Percentiles rank a stretch among this genome's conserved stretches.
phyloP scores from a whole-genome alignment of 2,797 vertebrate genomes.

The Cichlasoma orientale region DNA sequence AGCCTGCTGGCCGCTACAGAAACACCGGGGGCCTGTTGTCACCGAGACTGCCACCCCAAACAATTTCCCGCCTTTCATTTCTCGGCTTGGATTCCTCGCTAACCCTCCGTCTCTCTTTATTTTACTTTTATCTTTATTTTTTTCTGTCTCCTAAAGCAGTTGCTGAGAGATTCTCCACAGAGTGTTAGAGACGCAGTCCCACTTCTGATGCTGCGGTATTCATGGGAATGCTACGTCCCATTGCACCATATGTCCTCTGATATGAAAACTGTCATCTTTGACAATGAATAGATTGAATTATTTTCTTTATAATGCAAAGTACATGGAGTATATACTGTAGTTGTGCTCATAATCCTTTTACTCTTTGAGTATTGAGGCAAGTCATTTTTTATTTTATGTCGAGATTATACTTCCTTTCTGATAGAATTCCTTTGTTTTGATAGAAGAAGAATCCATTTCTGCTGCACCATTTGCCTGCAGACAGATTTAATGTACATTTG shows the following conservation, averaged over 20 bases:
- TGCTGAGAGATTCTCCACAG: constrained; percentile 7
- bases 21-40: constrained; percentile 34
- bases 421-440: constrained; percentile 25
- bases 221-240: constrained; percentile 15
- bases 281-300: constrained; percentile 33
- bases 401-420: constrained; percentile 36
- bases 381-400: constrained; percentile 34
- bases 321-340: not conserved
- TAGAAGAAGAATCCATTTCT: constrained; percentile 33
- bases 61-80: constrained; percentile 9
- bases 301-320: constrained; percentile 28
- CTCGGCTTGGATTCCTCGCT: not conserved
- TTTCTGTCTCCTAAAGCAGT: not conserved
- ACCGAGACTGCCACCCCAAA: constrained; percentile 7
- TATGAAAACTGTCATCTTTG: constrained; percentile 22
- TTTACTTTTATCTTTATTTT: not conserved
- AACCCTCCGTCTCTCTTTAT: not conserved
- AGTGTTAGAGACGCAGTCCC: not conserved
- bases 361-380: constrained; percentile 10
- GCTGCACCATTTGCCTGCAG: constrained; percentile 16
- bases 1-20: not conserved
- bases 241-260: constrained; percentile 18
- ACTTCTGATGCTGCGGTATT: not conserved
- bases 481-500: not conserved
- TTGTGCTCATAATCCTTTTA: constrained; percentile 36